Evolutionary conservation across 2,888 invertebrate genomes (phyloP).

Genomic region (Oxystoma pomonae): DNA sequence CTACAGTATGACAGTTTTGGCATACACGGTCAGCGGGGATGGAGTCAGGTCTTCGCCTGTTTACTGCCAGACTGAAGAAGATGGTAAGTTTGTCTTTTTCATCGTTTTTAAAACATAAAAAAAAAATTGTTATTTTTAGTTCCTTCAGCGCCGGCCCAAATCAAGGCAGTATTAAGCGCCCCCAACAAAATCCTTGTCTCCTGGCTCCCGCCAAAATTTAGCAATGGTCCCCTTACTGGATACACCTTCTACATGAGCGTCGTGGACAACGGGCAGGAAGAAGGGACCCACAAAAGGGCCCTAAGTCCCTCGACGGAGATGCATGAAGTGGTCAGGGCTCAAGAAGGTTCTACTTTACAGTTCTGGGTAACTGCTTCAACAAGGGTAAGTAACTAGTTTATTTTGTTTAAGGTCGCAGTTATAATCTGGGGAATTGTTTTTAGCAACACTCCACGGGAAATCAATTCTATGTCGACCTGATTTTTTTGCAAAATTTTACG

Average conservation of each 20-base stretch:
- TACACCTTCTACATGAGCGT: constrained; percentile 82
- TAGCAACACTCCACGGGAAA: no score
- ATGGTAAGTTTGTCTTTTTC: constrained; percentile 54
- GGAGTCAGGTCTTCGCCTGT: constrained; percentile 81
- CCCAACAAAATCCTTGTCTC: constrained; percentile 81
- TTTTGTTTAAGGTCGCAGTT: no score
- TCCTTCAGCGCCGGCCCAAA: constrained; percentile 84
- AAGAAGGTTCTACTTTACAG: constrained; percentile 70
- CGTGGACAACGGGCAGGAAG: constrained; percentile 72
- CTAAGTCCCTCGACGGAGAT: constrained; percentile 65
- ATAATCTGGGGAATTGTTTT: no score
- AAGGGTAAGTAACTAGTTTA: constrained; percentile 48
- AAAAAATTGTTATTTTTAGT: no score
- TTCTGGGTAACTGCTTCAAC: constrained; percentile 77
- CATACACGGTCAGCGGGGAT: constrained; percentile 85
- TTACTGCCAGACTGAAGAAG: constrained; percentile 85
- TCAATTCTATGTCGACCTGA: no score
- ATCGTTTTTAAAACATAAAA: no score
- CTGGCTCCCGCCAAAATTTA: constrained; percentile 82
- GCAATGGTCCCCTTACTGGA: constrained; percentile 79
- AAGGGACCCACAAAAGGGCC: constrained; percentile 72
- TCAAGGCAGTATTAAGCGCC: constrained; percentile 85
- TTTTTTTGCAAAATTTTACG: no score
- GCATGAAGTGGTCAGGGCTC: constrained; percentile 66
- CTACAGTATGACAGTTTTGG: constrained; percentile 86